These are phyloP conservation scores for Drosophila lutescens DNA, from an alignment of 2,888 invertebrate species.

Conservation along the genomic window DNA sequence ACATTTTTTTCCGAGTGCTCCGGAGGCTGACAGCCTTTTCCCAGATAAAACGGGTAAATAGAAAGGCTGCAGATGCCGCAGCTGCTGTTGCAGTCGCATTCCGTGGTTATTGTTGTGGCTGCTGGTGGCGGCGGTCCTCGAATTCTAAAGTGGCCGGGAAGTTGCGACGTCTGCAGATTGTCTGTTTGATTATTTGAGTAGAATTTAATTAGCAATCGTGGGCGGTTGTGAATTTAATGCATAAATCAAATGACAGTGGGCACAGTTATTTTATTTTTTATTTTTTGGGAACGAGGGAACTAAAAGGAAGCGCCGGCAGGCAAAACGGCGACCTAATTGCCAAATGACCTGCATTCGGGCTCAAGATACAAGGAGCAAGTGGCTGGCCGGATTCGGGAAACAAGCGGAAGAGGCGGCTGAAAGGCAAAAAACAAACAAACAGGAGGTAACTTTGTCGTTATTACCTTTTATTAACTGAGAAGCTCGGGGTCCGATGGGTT, in stretches of 20 bases:
- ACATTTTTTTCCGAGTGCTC: slow-evolving; percentile 5
- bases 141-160: slow-evolving; percentile 34
- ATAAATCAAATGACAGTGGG: slow-evolving; percentile 56
- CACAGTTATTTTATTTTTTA: background rate
- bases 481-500: slow-evolving; percentile 15
- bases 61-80: slow-evolving; percentile 30
- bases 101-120: slow-evolving; percentile 38
- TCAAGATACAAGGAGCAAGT: slow-evolving; percentile 50
- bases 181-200: slow-evolving; percentile 44
- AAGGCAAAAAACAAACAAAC: slow-evolving; percentile 36
- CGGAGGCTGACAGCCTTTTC: slow-evolving; percentile 38
- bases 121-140: slow-evolving; percentile 27
- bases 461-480: slow-evolving; percentile 36
- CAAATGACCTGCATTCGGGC: slow-evolving; percentile 61
- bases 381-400: slow-evolving; percentile 35
- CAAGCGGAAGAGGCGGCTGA: slow-evolving; percentile 23
- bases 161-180: slow-evolving; percentile 27
- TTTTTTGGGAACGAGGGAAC: slow-evolving; percentile 8
- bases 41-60: slow-evolving; percentile 42
- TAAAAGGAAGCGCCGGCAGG: slow-evolving; percentile 24
- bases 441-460: slow-evolving; percentile 36
- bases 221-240: slow-evolving; percentile 38
- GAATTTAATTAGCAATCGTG: slow-evolving; percentile 56
- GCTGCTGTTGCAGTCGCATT: slow-evolving; percentile 30
- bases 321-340: slow-evolving; percentile 61